Conservation (phyloP, 2,113 vertebrate species). For the Clarias magur region DNA sequence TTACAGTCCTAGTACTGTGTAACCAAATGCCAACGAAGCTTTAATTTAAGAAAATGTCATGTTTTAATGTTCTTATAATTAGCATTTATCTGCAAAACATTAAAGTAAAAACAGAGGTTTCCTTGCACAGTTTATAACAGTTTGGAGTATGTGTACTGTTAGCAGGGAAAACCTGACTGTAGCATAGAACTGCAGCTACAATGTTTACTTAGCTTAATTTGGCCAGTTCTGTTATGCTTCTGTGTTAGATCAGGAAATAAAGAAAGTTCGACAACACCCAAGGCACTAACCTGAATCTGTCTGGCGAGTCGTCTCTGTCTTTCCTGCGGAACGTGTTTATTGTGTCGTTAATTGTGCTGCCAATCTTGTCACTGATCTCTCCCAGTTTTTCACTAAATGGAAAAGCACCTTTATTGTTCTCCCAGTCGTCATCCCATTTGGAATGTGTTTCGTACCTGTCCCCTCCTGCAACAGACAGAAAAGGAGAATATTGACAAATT, state of each 20-base stretch:
- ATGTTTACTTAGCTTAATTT: background rate
- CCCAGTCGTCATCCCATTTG: slow-evolving; percentile 97
- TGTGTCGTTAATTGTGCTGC: slow-evolving; percentile 95
- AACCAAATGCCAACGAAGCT: background rate
- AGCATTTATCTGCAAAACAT: background rate
- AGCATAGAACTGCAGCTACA: background rate
- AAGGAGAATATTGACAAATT: slow-evolving; percentile 42
- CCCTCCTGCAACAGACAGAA: slow-evolving; percentile 64
- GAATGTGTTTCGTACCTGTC: slow-evolving; percentile 83
- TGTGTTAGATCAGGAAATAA: background rate
- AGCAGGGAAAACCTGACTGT: background rate
- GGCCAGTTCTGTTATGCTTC: background rate
- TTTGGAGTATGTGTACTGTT: background rate
- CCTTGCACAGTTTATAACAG: background rate
- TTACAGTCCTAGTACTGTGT: background rate
- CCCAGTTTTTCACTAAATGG: slow-evolving; percentile 96
- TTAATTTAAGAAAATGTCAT: background rate
- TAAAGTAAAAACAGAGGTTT: background rate
- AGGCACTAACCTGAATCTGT: slow-evolving; percentile 84
- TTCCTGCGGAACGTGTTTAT: slow-evolving; percentile 95
- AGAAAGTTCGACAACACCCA: background rate
- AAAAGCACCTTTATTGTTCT: slow-evolving; percentile 85
- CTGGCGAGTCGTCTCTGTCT: slow-evolving; percentile 93
- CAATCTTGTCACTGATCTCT: slow-evolving; percentile 96
- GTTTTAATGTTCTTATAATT: background rate